Base-by-base conservation (phyloP, 2,113 vertebrate genomes). In the Datnioides undecimradiatus region DNA sequence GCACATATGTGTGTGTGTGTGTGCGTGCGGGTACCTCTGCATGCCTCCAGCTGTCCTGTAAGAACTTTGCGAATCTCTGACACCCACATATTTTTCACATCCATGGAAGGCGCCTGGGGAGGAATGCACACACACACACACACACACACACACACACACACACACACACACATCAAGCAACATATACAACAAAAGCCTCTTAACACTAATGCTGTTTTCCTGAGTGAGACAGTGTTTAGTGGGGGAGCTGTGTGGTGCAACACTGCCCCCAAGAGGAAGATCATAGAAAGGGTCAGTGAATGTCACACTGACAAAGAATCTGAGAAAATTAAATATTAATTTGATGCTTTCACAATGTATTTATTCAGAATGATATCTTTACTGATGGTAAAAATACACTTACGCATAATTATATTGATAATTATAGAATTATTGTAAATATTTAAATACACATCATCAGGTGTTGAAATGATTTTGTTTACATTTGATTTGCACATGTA, bases 21-120 rank as follows among this genome's bases (percentile, higher is more conserved):
- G 65, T 25, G 38, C 70, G 57, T 41, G 31, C 52, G 43, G 3
- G 1, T 90, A 98, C 98, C 97, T 98, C 96, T 95, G 87, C 95
- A 96, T 7, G 95, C 96, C 91, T 96, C 95, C 60, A 97, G 95
- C 78, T 98, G 97, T 79, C 96, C 96, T 6, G 96, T 95, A 82
- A 99, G 91, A 77, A 99, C 97, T 94, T 97, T 97, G 69, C 96
- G 96, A 87, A 99, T 98, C 93, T 98, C 96, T 49, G 97, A 97
- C 92, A 98, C 96, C 98, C 98, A 99, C 33, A 94, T 95, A 87
- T 96, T 97, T 91, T 97, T 99, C 93, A 97, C 93, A 82, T 98
- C 97, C 92, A 99, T 95, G 17, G 97, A 97, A 59, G 97, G 92
- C 79, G 98, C 97, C 97, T 99, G 91, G 43, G 83, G 88, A 80